Percentiles rank a stretch among this genome's conserved stretches.
phyloP scores from a whole-genome alignment of 2,113 vertebrate genomes.

The Monopterus albus region DNA sequence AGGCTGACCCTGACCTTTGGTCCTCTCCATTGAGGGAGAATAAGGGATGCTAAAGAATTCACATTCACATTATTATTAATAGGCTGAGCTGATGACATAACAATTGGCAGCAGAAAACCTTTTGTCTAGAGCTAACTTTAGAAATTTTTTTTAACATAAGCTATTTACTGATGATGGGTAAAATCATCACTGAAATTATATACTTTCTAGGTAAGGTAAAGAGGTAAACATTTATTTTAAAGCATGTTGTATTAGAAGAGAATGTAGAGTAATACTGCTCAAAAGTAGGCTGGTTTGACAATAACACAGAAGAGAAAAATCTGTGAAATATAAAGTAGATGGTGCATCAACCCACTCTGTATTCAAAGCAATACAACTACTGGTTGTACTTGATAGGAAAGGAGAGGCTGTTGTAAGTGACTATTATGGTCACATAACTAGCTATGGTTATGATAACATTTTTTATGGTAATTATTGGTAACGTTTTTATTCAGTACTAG shows the following conservation, averaged over 20 bases:
- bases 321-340: background rate
- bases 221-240: background rate
- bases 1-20: conserved; percentile 35
- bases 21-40: background rate
- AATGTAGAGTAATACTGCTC: background rate
- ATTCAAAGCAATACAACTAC: background rate
- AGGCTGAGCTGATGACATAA: conserved; percentile 6
- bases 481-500: background rate
- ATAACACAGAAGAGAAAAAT: background rate
- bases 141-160: background rate
- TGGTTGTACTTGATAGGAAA: background rate
- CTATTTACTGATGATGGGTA: too few relatives aligned
- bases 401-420: background rate
- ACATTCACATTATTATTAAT: conserved; percentile 18
- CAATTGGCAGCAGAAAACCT: conserved; percentile 1
- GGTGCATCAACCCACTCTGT: background rate
- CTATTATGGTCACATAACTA: background rate
- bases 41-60: background rate
- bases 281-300: background rate
- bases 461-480: background rate
- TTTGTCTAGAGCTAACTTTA: conserved; percentile 3
- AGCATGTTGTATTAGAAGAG: background rate
- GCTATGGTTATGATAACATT: background rate
- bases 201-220: too few relatives aligned
- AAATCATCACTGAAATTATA: too few relatives aligned